Conservation (phyloP, 35 echinoderm and acorn worm species). For the Amphiura filiformis region DNA sequence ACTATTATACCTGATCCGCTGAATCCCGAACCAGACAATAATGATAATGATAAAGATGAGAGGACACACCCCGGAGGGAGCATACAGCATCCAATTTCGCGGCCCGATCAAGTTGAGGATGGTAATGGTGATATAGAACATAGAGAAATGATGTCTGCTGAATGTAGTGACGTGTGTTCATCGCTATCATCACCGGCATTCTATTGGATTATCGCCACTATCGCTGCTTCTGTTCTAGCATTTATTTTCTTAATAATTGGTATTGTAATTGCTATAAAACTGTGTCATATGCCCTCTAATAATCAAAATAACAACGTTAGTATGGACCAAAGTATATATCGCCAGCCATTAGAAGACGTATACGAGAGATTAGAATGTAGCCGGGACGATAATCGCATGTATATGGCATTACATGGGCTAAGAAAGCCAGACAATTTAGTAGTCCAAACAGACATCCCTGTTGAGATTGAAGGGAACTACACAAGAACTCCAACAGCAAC, state of each 20-base stretch:
- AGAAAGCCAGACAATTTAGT: neutral
- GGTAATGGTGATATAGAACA: neutral
- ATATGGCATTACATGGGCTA: neutral
- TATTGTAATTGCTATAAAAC: neutral
- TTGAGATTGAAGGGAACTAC: neutral
- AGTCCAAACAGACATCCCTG: neutral
- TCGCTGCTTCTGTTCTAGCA: neutral
- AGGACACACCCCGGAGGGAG: neutral
- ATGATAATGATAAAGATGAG: neutral
- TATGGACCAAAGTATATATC: neutral
- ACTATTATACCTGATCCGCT: neutral
- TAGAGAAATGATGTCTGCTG: neutral
- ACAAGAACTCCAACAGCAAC: neutral
- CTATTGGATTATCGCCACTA: neutral
- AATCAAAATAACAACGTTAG: neutral
- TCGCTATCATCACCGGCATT: neutral
- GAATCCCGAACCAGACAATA: neutral
- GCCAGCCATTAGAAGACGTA: neutral
- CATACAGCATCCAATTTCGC: neutral
- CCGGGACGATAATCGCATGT: neutral
- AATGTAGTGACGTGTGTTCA: neutral
- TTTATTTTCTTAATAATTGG: neutral
- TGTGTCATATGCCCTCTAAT: neutral
- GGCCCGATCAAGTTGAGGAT: neutral
- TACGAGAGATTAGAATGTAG: neutral